Evolutionary conservation across 2,888 invertebrate species (phyloP), one percentile per base, ranked within the genome.

Genomic region (Oxytorus armatus): DNA sequence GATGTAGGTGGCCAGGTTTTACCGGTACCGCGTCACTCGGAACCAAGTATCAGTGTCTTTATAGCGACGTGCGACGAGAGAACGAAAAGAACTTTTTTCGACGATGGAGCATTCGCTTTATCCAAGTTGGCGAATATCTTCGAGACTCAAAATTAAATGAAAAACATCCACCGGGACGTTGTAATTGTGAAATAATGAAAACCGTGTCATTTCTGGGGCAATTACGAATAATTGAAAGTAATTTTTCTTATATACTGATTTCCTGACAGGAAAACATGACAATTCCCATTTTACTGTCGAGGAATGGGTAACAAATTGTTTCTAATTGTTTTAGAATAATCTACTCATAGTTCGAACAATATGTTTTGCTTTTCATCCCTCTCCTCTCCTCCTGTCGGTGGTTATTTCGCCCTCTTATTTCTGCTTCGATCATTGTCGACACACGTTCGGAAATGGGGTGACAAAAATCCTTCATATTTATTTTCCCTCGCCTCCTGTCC

Each of bases 1-100:
- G 83, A 87, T 87, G 89, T 90, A 90, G 88, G 88, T 86, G 88
- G 86, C 86, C 76, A 61, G 23, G 59, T 76, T 76, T 77, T 55
- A 76, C 66, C 65, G 66, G 61, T 61, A 21, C 80, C 63, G 55
- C 73, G 86, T 88, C 87, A 89, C 84, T 87, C 87, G n/a, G 85
- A 86, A 87, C 16, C 55, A 84, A 86, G 83, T 90, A 88, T 89
- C 91, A 89, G 86, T 89, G 88, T 88, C 89, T 88, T 85, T 83
- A 80, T 63, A 83, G 82, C 78, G 85, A 76, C 53, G 36, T 21
- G 49, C 16, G 72, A 59, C 65, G 49, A 25, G 57, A 63, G 55
- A 73, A 68, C 44, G 68, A 76, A 80, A 80, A 49, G 49, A 14
- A 47, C 55, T 68, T 53, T 53, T 25, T 53, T 53, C 21, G 57